phyloP scores from a whole-genome alignment of 2,113 vertebrate genomes.

The Burhinus oedicnemus region DNA sequence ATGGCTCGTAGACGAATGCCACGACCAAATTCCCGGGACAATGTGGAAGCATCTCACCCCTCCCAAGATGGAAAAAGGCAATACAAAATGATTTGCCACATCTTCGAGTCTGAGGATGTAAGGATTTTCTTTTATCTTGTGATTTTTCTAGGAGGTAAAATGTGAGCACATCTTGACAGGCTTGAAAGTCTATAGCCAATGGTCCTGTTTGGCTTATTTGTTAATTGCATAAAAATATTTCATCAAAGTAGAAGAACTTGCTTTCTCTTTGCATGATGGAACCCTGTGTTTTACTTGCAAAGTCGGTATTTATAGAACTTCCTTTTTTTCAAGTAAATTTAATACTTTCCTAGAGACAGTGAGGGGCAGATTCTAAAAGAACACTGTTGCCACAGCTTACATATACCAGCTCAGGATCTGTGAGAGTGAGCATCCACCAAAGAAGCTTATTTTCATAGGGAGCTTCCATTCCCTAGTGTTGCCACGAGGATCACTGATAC shows the following conservation, averaged over 20 bases:
- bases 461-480: background rate
- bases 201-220: background rate
- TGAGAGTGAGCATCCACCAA: background rate
- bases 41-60: slow-evolving; percentile 83
- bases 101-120: slow-evolving; percentile 94
- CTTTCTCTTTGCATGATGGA: background rate
- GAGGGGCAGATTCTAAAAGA: background rate
- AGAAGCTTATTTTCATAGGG: background rate
- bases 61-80: slow-evolving; percentile 88
- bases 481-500: background rate
- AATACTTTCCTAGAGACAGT: background rate
- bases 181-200: background rate
- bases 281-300: background rate
- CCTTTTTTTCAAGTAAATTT: background rate
- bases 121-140: slow-evolving; percentile 54
- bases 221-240: background rate
- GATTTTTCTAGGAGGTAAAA: background rate
- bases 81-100: slow-evolving; percentile 94
- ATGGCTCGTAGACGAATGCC: slow-evolving; percentile 89
- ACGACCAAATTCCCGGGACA: slow-evolving; percentile 85
- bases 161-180: background rate
- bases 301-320: background rate
- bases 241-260: background rate
- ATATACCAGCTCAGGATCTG: background rate
- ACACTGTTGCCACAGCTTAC: background rate